Evolutionary conservation across 1,140 invertebrate genomes (phyloP).

Genomic region (Atopsyche davidsoni): DNA sequence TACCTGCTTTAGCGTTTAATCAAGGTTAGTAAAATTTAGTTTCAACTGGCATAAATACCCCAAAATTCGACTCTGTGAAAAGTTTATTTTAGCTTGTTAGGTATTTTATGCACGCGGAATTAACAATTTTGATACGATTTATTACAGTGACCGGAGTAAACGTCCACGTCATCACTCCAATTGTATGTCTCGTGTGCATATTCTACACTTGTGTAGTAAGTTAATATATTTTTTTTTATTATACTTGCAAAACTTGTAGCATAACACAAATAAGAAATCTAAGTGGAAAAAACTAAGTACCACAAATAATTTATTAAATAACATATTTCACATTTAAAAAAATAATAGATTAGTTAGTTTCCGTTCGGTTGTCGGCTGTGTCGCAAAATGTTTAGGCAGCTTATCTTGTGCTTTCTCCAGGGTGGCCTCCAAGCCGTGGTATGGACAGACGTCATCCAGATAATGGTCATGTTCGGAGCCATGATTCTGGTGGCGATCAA

Average conservation of each 20-base stretch:
- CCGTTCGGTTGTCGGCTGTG: too few species aligned
- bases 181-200: conserved; percentile 83
- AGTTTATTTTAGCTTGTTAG: too few species aligned
- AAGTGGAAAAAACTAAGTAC: too few species aligned
- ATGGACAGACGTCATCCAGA: conserved; percentile 89
- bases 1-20: conserved; percentile 68
- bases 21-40: conserved; percentile 61
- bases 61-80: too few species aligned
- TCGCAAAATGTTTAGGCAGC: conserved; percentile 22
- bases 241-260: too few species aligned
- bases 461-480: conserved; percentile 76
- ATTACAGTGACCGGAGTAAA: conserved; percentile 76
- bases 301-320: too few species aligned
- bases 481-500: conserved; percentile 76
- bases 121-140: not conserved
- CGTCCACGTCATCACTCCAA: conserved; percentile 73
- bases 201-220: conserved; percentile 87
- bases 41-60: too few species aligned
- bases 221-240: conserved; percentile 3
- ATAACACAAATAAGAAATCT: too few species aligned
- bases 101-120: too few species aligned
- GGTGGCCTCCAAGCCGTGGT: conserved; percentile 91
- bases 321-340: conserved; percentile 30
- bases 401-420: conserved; percentile 54
- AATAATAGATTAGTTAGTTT: conserved; percentile 33